phyloP scores from a whole-genome alignment of 2,797 vertebrate species.

The Gambelia wislizenii region DNA sequence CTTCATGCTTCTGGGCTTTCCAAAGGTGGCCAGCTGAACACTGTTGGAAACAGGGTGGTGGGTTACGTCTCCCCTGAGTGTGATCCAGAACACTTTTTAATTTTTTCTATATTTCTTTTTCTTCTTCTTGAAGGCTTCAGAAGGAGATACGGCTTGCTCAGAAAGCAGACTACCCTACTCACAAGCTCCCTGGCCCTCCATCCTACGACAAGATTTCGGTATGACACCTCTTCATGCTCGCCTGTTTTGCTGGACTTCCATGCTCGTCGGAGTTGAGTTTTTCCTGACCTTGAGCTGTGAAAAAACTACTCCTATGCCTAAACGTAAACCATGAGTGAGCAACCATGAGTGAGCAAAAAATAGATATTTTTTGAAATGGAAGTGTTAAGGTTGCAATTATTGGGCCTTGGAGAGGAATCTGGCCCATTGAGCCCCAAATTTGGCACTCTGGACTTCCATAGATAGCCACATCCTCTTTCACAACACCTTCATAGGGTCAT shows the following conservation, averaged over 20 bases:
- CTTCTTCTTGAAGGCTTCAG: constrained; percentile 82
- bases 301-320: background rate
- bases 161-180: constrained; percentile 86
- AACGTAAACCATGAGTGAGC: background rate
- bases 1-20: too few relatives aligned
- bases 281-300: background rate
- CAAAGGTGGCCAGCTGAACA: background rate
- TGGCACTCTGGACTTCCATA: too few relatives aligned
- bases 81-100: background rate
- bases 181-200: constrained; percentile 77
- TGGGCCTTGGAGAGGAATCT: too few relatives aligned
- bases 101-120: rapidly evolving
- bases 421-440: too few relatives aligned
- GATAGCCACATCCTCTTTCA: too few relatives aligned
- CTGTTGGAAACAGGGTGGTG: too few relatives aligned
- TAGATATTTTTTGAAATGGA: too few relatives aligned
- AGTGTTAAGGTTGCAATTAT: too few relatives aligned
- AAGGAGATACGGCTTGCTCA: constrained; percentile 83
- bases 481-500: too few relatives aligned
- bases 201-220: constrained; percentile 84
- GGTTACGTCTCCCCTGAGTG: too few relatives aligned
- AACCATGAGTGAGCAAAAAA: too few relatives aligned
- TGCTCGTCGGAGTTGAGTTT: too few relatives aligned
- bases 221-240: constrained; percentile 21
- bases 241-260: background rate